phyloP scores from a whole-genome alignment of 2,888 invertebrate species.

The Monoplex corrugatus region DNA sequence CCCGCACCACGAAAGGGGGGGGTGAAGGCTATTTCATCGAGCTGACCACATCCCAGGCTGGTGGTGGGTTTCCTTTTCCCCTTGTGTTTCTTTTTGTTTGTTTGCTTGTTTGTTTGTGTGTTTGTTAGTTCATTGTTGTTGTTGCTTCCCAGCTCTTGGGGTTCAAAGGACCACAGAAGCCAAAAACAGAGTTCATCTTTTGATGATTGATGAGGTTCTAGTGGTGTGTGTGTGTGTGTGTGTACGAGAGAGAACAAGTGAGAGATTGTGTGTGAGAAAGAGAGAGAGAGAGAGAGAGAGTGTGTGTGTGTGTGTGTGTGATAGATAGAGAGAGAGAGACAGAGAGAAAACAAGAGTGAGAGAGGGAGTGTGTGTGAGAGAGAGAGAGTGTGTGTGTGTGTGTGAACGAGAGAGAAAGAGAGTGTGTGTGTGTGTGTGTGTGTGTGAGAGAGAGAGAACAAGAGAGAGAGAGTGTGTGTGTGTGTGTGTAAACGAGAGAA shows the following conservation, averaged over 20 bases:
- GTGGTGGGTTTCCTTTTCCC: slow-evolving; percentile 61
- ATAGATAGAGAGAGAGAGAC: too few species aligned
- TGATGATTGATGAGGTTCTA: too few species aligned
- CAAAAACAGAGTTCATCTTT: too few species aligned
- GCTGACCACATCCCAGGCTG: slow-evolving; percentile 67
- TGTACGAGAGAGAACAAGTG: not conserved
- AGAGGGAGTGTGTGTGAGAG: not conserved
- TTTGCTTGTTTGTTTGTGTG: not conserved
- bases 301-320: too few species aligned
- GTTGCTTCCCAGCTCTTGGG: too few species aligned
- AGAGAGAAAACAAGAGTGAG: too few species aligned
- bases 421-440: not conserved
- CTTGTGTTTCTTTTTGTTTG: not conserved
- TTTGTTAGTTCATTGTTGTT: not conserved
- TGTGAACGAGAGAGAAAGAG: not conserved
- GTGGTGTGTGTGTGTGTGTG: not conserved
- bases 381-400: too few species aligned
- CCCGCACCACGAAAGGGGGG: slow-evolving; percentile 93
- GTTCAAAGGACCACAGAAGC: too few species aligned
- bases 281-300: not conserved
- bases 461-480: not conserved
- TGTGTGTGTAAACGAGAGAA: too few species aligned
- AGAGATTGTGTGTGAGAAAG: not conserved
- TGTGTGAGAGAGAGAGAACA: not conserved
- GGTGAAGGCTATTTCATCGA: slow-evolving; percentile 86